phyloP scores from a whole-genome alignment of 2,797 vertebrate genomes.

The Sebastes diaconus region DNA sequence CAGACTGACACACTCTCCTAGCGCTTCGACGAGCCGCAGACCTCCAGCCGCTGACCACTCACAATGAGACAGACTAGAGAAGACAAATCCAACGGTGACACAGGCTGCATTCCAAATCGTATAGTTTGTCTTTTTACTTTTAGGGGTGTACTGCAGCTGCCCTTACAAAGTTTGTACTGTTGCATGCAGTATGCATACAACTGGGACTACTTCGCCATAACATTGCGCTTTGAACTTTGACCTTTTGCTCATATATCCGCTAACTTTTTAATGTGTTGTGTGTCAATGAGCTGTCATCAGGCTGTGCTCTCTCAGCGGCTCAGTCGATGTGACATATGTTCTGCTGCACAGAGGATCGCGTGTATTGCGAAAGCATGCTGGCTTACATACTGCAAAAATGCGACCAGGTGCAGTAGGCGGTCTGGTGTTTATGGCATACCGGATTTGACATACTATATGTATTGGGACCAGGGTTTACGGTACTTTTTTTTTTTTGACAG shows the following conservation, averaged over 20 bases:
- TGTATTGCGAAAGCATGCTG: background rate
- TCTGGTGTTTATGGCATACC: background rate
- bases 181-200: background rate
- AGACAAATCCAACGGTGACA: background rate
- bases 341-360: background rate
- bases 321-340: no score
- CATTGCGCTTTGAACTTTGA: background rate
- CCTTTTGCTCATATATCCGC: background rate
- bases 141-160: no score
- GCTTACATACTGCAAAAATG: background rate
- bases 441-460: background rate
- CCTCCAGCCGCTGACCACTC: constrained; percentile 53
- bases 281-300: background rate
- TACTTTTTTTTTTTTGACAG: no score
- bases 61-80: constrained; percentile 76
- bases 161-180: no score
- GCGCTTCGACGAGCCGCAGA: constrained; percentile 58
- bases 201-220: background rate
- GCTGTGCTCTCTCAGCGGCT: background rate
- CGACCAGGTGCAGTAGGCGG: background rate
- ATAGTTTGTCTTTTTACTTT: no score
- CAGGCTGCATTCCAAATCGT: background rate
- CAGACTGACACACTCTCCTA: constrained; percentile 65
- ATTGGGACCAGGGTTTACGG: no score
- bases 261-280: background rate